Evolutionary conservation across 2,797 vertebrate species (phyloP).

Genomic region (Dendrocincla tyrannina): DNA sequence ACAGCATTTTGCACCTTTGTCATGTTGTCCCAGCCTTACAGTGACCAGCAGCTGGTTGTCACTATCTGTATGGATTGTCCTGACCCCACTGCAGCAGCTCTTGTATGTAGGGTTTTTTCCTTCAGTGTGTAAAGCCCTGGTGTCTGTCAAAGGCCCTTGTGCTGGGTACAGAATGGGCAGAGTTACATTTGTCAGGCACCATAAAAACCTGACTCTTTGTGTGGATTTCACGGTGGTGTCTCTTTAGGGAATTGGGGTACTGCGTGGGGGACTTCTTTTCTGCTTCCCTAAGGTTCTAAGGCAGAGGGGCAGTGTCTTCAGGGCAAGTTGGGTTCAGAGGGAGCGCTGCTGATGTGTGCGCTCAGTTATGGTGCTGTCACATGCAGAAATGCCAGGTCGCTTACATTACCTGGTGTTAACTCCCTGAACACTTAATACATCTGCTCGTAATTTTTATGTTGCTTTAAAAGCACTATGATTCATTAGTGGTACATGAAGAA

Average conservation of each 20-base stretch:
- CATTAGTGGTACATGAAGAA: background rate
- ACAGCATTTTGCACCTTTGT: background rate
- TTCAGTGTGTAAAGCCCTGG: background rate
- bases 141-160: background rate
- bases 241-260: background rate
- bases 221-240: background rate
- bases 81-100: background rate
- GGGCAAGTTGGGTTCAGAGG: background rate
- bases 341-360: background rate
- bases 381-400: background rate
- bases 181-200: background rate
- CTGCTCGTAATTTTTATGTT: background rate
- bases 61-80: background rate
- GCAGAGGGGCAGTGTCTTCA: background rate
- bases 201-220: background rate
- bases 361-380: background rate
- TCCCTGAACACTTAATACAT: background rate
- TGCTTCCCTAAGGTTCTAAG: background rate
- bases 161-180: background rate
- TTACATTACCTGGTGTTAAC: background rate
- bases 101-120: background rate
- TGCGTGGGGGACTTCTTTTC: background rate
- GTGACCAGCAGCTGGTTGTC: background rate
- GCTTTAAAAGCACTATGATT: background rate
- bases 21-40: accelerated